Evolutionary conservation across 2,888 invertebrate genomes (phyloP).

Genomic region (Oxyteleia sp.): DNA sequence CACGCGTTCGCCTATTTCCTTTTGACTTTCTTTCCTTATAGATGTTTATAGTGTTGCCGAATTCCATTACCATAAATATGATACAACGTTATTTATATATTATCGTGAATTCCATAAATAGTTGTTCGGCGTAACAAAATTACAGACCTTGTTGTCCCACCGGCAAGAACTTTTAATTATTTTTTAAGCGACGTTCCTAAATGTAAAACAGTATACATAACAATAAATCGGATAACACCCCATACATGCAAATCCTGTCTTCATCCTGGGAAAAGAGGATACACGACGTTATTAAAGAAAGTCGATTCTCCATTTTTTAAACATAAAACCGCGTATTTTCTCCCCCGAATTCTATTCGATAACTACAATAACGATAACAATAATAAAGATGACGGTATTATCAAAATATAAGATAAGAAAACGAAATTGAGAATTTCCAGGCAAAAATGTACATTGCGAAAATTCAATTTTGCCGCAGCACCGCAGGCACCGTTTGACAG

Average conservation of each 20-base stretch:
- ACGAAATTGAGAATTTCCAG: conserved; percentile 40
- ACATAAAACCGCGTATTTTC: conserved; percentile 20
- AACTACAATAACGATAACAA: conserved; percentile 53
- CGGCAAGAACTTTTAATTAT: background rate
- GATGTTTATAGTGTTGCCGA: too few relatives aligned
- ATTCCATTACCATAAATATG: too few relatives aligned
- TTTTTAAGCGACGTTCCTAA: background rate
- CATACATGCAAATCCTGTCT: conserved; percentile 27
- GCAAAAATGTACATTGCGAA: conserved; percentile 47
- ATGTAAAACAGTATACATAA: conserved; percentile 26
- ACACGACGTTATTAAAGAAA: conserved; percentile 40
- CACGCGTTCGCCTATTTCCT: conserved; percentile 13
- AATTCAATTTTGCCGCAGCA: conserved; percentile 47
- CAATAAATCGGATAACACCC: conserved; percentile 36
- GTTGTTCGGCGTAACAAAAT: conserved; percentile 4
- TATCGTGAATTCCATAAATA: background rate
- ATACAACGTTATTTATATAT: background rate
- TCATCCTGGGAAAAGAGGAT: conserved; percentile 2
- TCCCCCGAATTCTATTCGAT: conserved; percentile 39
- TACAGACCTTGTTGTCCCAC: conserved; percentile 12
- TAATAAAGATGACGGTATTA: conserved; percentile 57
- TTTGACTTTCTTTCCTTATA: conserved; percentile 28
- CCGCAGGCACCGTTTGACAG: conserved; percentile 55
- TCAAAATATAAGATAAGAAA: conserved; percentile 47
- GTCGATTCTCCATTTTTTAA: conserved; percentile 37